These are phyloP conservation scores for Eulithis prunata DNA, from an alignment of 2,888 invertebrate genomes.

Conservation along the genomic window DNA sequence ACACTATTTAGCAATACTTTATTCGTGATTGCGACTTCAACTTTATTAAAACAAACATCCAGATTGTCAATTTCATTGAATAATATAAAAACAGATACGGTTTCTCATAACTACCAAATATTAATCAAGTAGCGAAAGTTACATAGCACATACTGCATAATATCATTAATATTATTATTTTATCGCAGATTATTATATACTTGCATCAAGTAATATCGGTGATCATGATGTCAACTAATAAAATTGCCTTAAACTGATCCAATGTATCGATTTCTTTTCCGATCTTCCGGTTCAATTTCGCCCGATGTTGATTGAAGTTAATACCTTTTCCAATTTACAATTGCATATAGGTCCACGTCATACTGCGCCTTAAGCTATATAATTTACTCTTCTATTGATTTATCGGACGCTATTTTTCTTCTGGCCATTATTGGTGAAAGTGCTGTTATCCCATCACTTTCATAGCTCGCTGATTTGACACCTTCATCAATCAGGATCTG, in stretches of 20 bases:
- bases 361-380: conserved; percentile 22
- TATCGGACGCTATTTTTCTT: conserved; percentile 62
- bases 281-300: conserved; percentile 74
- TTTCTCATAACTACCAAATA: conserved; percentile 18
- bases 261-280: conserved; percentile 66
- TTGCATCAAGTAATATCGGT: conserved; percentile 7
- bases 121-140: conserved; percentile 24
- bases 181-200: conserved; percentile 43
- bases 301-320: conserved; percentile 58
- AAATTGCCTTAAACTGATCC: conserved; percentile 61
- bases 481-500: conserved; percentile 58
- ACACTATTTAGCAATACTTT: conserved; percentile 10
- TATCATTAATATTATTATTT: conserved; percentile 48
- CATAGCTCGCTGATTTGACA: conserved; percentile 64
- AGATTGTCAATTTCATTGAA: background rate
- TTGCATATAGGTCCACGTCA: conserved; percentile 33
- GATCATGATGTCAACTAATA: conserved; percentile 57
- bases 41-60: background rate
- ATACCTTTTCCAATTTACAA: conserved; percentile 53
- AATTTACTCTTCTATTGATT: conserved; percentile 62
- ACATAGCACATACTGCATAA: conserved; percentile 23
- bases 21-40: background rate
- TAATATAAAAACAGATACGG: background rate
- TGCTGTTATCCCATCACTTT: conserved; percentile 52
- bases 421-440: conserved; percentile 68